A percentile compares a stretch with the other conserved stretches of the same genome.
These are phyloP conservation scores for Sprattus sprattus DNA, from an alignment of 2,113 vertebrate genomes.

Conservation along the genomic window DNA sequence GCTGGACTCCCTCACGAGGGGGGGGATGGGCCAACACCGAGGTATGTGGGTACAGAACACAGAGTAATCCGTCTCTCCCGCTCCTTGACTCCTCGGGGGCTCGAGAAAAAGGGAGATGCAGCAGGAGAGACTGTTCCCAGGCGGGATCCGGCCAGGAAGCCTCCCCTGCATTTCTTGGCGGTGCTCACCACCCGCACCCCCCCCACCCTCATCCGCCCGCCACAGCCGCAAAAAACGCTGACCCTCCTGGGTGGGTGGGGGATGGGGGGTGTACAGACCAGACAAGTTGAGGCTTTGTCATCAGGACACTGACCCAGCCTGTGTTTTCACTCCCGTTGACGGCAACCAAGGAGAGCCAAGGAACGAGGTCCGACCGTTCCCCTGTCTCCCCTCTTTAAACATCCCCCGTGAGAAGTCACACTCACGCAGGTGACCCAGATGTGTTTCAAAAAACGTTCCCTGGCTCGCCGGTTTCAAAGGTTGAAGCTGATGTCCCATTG, in stretches of 20 bases:
- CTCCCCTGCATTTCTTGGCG: conserved; percentile 73
- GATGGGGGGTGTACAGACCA: background rate
- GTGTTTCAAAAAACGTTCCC: background rate
- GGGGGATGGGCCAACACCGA: conserved; percentile 32
- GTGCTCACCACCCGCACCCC: conserved; percentile 43
- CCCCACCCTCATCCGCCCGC: conserved; percentile 19
- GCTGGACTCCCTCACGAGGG: background rate
- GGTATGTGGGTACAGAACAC: conserved; percentile 63
- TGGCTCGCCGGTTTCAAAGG: background rate
- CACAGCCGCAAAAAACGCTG: background rate
- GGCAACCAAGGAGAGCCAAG: conserved; percentile 36
- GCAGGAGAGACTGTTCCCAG: conserved; percentile 64
- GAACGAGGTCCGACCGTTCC: background rate
- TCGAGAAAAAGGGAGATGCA: conserved; percentile 44
- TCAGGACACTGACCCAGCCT: conserved; percentile 42
- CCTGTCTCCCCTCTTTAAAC: background rate
- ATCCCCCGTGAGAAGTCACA: background rate
- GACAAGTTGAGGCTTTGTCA: conserved; percentile 41
- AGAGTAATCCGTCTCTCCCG: conserved; percentile 46
- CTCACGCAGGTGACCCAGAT: conserved; percentile 5
- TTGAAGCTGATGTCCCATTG: background rate
- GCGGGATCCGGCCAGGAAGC: conserved; percentile 65
- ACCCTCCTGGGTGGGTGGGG: conserved; percentile 21
- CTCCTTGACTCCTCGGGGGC: conserved; percentile 49
- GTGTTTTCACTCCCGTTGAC: conserved; percentile 49